Conservation (phyloP, 92 coral and sea anemone species). For the Desmophyllum pertusum region DNA sequence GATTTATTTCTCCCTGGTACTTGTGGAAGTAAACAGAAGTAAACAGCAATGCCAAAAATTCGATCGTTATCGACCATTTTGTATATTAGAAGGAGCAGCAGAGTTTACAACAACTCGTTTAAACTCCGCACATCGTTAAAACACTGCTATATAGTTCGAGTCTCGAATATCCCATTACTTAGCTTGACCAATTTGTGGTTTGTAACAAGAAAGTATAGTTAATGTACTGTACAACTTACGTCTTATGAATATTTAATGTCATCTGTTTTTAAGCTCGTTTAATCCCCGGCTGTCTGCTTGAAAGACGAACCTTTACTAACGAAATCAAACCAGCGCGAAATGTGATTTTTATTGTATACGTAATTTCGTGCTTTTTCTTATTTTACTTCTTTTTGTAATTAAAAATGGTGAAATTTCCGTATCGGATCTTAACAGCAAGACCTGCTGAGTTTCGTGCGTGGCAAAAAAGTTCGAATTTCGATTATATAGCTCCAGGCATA, state of each 20-base stretch:
- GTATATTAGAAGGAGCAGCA: background rate
- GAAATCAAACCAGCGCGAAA: background rate
- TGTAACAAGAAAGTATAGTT: conserved; percentile 22
- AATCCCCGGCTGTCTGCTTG: background rate
- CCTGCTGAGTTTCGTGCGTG: conserved; percentile 15
- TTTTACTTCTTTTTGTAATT: background rate
- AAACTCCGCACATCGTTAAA: background rate
- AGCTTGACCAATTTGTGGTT: conserved; percentile 36
- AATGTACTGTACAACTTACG: conserved; percentile 28
- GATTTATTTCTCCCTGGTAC: no score
- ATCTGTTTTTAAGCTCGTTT: conserved; percentile 2
- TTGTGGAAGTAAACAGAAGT: no score
- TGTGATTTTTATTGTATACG: background rate
- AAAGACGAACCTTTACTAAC: background rate
- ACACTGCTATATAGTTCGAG: background rate
- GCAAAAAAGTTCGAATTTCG: background rate
- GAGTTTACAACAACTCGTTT: background rate
- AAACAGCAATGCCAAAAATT: background rate
- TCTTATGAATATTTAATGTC: conserved; percentile 36
- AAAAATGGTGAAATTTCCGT: background rate
- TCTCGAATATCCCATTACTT: background rate
- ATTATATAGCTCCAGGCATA: conserved; percentile 20
- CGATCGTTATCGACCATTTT: background rate
- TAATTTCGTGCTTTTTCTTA: background rate
- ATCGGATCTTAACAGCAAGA: background rate